Evolutionary conservation across 2,888 invertebrate species (phyloP).

Genomic region (Alcis repandata): DNA sequence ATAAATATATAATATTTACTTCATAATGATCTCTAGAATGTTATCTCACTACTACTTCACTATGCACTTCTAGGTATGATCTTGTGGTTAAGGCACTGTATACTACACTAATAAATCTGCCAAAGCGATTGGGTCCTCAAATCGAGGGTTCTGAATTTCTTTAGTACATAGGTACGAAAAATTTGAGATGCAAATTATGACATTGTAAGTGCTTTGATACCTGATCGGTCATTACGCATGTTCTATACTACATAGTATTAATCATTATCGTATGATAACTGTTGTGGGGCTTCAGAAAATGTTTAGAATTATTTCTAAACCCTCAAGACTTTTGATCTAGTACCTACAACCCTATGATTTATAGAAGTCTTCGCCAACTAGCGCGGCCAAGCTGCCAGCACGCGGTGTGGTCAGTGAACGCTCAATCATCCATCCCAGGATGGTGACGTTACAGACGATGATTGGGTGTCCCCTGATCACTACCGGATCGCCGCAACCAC

Average conservation of each 20-base stretch:
- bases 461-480: neutral
- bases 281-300: neutral
- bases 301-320: neutral
- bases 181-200: neutral
- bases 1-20: neutral
- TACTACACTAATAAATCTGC: neutral
- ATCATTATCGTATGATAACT: neutral
- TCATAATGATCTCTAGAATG: slow-evolving; percentile 1
- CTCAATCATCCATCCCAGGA: neutral
- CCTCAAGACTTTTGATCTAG: neutral
- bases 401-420: neutral
- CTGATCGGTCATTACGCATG: neutral
- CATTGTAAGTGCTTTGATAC: neutral
- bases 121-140: neutral
- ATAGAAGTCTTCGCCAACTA: neutral
- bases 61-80: neutral
- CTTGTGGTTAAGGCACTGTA: neutral
- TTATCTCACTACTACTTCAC: slow-evolving; percentile 1
- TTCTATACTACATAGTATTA: neutral
- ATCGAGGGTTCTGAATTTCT: too few species aligned
- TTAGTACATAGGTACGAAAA: too few species aligned
- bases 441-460: neutral
- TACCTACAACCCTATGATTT: neutral
- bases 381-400: neutral
- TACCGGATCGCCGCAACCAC: too few species aligned